These are phyloP conservation scores for Chrysolina americana DNA, from an alignment of 2,888 invertebrate species.

Conservation along the genomic window DNA sequence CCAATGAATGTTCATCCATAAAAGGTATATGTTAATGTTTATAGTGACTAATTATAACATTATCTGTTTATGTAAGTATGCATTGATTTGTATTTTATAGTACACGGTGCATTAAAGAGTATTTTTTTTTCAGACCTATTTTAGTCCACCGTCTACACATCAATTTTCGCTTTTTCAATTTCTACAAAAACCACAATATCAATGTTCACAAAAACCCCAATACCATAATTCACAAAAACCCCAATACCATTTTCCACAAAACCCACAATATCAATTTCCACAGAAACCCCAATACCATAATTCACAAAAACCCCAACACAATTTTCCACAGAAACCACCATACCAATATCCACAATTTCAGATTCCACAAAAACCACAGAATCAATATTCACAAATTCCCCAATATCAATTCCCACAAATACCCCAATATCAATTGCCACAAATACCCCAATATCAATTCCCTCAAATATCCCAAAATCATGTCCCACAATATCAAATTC, in stretches of 20 bases:
- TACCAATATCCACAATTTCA: not conserved
- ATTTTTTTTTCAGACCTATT: not conserved
- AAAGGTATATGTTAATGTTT: not conserved
- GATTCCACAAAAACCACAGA: not conserved
- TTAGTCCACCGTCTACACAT: not conserved
- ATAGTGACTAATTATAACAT: not conserved
- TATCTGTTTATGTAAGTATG: slow-evolving; percentile 8
- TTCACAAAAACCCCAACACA: slow-evolving; percentile 21
- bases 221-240: not conserved
- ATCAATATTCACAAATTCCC: slow-evolving; percentile 19
- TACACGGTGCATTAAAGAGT: no score
- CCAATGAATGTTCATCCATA: not conserved
- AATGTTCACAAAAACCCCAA: not conserved
- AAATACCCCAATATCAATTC: slow-evolving; percentile 32
- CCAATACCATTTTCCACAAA: slow-evolving; percentile 4
- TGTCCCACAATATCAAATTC: slow-evolving; percentile 28
- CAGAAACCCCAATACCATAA: not conserved
- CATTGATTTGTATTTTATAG: not conserved
- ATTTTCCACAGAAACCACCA: slow-evolving; percentile 21
- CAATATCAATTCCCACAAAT: slow-evolving; percentile 25
- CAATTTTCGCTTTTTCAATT: not conserved
- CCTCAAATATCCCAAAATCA: slow-evolving; percentile 18
- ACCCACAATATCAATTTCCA: not conserved
- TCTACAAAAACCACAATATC: slow-evolving; percentile 8
- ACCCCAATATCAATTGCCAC: slow-evolving; percentile 28